phyloP scores from a whole-genome alignment of 2,797 vertebrate genomes.

The Galaxias olidus region DNA sequence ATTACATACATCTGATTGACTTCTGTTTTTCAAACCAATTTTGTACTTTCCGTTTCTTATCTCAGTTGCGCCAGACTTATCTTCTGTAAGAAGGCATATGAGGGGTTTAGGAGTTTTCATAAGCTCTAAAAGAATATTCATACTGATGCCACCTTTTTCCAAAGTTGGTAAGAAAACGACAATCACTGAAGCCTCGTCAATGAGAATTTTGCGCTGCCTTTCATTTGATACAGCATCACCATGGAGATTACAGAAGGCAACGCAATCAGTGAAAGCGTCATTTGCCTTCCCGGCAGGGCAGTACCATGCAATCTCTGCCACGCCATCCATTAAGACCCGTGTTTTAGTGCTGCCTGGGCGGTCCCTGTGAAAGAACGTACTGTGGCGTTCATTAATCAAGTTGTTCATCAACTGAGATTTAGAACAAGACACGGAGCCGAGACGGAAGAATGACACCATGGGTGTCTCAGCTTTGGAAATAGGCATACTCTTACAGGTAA shows the following conservation, averaged over 20 bases:
- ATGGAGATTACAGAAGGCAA: conserved; percentile 63
- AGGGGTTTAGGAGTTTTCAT: conserved; percentile 50
- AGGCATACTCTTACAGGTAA: conserved; percentile 40
- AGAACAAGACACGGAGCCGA: conserved; percentile 68
- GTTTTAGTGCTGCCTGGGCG: conserved; percentile 57
- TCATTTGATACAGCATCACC: conserved; percentile 58
- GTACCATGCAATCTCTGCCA: conserved; percentile 82
- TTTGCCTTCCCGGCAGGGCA: conserved; percentile 54
- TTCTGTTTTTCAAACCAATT: conserved; percentile 69
- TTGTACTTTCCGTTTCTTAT: conserved; percentile 27
- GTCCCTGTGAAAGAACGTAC: conserved; percentile 66
- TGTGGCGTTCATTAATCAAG: conserved; percentile 60
- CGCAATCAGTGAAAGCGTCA: conserved; percentile 63
- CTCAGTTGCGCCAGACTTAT: neutral
- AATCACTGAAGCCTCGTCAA: conserved; percentile 61
- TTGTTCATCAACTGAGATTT: conserved; percentile 67
- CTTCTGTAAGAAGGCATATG: conserved; percentile 63
- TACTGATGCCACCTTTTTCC: conserved; percentile 22
- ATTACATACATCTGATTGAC: conserved; percentile 53
- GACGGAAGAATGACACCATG: conserved; percentile 72
- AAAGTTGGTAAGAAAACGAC: conserved; percentile 56
- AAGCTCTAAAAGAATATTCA: conserved; percentile 31
- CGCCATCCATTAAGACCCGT: conserved; percentile 66
- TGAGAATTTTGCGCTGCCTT: conserved; percentile 63
- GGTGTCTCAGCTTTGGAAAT: conserved; percentile 58